phyloP scores from a whole-genome alignment of 53 echinoderm and acorn worm genomes.

The Luidia sarsii region DNA sequence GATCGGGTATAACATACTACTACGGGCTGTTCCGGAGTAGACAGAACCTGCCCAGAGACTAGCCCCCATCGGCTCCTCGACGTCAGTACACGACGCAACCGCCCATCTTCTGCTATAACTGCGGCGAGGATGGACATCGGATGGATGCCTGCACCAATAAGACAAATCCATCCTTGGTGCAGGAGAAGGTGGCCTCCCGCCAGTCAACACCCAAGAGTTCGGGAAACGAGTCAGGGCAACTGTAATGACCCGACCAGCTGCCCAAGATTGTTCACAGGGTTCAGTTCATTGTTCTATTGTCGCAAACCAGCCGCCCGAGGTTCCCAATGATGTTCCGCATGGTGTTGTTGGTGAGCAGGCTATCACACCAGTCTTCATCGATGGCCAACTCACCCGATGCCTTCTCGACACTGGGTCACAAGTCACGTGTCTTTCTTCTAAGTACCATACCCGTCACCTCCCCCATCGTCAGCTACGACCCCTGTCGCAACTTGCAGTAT shows the following conservation, averaged over 20 bases:
- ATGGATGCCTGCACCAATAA: slow-evolving; percentile 26
- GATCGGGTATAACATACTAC: too few relatives aligned
- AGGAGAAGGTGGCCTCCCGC: slow-evolving; percentile 17
- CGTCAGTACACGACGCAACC: too few relatives aligned
- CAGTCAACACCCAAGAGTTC: slow-evolving; percentile 5
- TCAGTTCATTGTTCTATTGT: too few relatives aligned
- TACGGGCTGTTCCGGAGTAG: not conserved
- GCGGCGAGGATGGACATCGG: slow-evolving; percentile 56
- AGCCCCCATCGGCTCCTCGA: not conserved
- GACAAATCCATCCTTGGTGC: slow-evolving; percentile 37
- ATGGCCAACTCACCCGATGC: slow-evolving; percentile 21
- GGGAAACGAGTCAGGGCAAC: slow-evolving; percentile 60
- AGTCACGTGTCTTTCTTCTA: slow-evolving; percentile 49
- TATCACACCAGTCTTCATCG: too few relatives aligned
- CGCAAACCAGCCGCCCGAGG: too few relatives aligned
- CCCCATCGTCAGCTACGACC: slow-evolving; percentile 31
- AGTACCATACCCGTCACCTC: slow-evolving; percentile 48
- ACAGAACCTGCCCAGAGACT: not conserved
- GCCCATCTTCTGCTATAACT: slow-evolving; percentile 54
- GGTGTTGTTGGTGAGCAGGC: too few relatives aligned
- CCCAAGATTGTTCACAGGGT: too few relatives aligned
- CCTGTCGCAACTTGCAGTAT: slow-evolving; percentile 38
- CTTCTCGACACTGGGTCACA: slow-evolving; percentile 75
- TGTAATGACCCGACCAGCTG: slow-evolving; percentile 42
- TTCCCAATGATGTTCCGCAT: too few relatives aligned